These are phyloP conservation scores for Drosophila ironensis DNA, from an alignment of 1,140 invertebrate species.

Conservation along the genomic window DNA sequence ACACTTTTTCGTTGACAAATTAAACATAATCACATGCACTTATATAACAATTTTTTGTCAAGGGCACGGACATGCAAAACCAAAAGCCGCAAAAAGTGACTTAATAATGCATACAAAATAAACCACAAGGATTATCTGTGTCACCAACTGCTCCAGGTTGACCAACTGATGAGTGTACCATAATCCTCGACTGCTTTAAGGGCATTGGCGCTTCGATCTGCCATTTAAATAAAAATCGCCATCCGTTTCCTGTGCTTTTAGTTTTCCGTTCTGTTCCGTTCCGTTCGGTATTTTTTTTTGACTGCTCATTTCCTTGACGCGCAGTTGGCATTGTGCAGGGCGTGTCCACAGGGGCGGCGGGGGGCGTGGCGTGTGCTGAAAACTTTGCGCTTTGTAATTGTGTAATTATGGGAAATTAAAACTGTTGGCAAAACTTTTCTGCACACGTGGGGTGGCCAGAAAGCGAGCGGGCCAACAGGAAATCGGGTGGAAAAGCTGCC, in stretches of 20 bases:
- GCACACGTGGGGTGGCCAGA: constrained; percentile 67
- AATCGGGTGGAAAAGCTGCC: not conserved
- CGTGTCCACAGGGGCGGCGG: constrained; percentile 15
- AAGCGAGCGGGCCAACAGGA: constrained; percentile 9
- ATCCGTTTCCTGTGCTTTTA: constrained; percentile 29
- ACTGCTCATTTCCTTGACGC: constrained; percentile 78
- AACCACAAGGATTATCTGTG: no score
- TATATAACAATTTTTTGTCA: no score
- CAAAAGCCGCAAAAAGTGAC: no score
- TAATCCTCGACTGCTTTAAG: constrained; percentile 17
- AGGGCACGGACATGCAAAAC: no score
- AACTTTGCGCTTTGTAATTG: constrained; percentile 80
- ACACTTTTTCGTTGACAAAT: no score
- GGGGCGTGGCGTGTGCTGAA: constrained; percentile 74
- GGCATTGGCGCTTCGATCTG: constrained; percentile 46
- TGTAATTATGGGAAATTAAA: constrained; percentile 81
- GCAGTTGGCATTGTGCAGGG: constrained; percentile 69
- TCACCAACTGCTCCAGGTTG: no score
- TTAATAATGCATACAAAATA: no score
- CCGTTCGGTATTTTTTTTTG: constrained; percentile 46
- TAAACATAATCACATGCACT: no score
- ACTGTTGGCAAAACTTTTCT: constrained; percentile 78
- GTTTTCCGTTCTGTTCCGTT: constrained; percentile 17
- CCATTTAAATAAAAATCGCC: constrained; percentile 21
- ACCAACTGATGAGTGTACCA: no score